Percentiles rank a stretch among this genome's conserved stretches.
phyloP scores from a whole-genome alignment of 2,797 vertebrate genomes.

The Pristis pectinata region DNA sequence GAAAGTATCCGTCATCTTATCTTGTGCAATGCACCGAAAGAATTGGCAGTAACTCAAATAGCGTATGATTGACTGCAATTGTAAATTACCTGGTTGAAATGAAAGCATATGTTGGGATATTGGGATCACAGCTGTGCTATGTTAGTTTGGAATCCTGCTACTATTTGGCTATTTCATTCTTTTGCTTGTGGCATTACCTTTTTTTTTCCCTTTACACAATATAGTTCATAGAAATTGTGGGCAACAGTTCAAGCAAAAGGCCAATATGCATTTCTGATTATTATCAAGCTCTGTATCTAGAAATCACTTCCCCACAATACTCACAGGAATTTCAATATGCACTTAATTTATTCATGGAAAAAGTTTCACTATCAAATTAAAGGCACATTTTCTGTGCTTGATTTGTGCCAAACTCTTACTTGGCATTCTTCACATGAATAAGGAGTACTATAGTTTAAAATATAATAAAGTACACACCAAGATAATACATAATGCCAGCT shows the following conservation, averaged over 20 bases:
- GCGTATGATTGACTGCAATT: conserved; percentile 48
- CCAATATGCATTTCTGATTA: conserved; percentile 33
- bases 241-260: conserved; percentile 26
- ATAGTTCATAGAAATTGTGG: conserved; percentile 20
- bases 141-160: conserved; percentile 32
- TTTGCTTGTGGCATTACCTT: conserved; percentile 11
- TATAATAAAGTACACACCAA: background rate
- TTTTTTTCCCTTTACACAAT: background rate
- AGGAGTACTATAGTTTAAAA: conserved; percentile 23
- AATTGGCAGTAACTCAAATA: conserved; percentile 52
- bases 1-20: background rate
- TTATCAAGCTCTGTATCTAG: conserved; percentile 23
- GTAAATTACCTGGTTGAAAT: conserved; percentile 44
- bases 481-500: background rate
- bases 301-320: conserved; percentile 31
- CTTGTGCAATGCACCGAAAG: conserved; percentile 34
- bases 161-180: conserved; percentile 28
- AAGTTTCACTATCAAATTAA: conserved; percentile 33
- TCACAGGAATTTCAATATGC: conserved; percentile 33
- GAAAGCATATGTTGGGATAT: conserved; percentile 34
- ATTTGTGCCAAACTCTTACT: conserved; percentile 10
- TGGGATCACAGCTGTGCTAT: conserved; percentile 31
- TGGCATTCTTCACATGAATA: background rate
- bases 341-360: conserved; percentile 35
- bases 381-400: conserved; percentile 29